Evolutionary conservation across 2,113 vertebrate genomes (phyloP), one percentile per base, ranked within the genome.

Genomic region (Heliornis fulica): DNA sequence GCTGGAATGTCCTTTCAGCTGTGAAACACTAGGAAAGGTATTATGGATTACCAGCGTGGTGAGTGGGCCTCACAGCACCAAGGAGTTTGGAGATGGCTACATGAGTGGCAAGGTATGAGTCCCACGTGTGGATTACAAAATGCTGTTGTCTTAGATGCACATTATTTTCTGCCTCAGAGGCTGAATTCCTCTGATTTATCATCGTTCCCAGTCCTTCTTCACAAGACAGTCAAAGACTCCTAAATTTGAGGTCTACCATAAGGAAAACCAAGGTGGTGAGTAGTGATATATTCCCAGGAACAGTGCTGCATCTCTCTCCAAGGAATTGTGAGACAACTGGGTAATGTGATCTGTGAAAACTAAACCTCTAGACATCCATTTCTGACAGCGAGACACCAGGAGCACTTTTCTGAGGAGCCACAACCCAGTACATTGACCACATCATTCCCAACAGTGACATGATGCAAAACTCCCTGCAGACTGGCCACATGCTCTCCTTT

Each of bases 21-120:
- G 46, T 64, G 48, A 76, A 92, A 87, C 3, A 10, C 29, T 3
- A 16, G 26, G 34, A 56, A 38, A 26, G 32, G 16, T 38, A 7
- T 23, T 51, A 78, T 66, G 22, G 43, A 34, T n/a, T 0, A 0
- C 66, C 38, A 78, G 0, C 4, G 2, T 3, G 8, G 31, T 63
- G 26, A 31, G 41, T 63, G 26, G n/a, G 41, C 29, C 50, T 31
- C 61, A 59, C 50, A 59, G 10, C 43, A n/a, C 1, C 0, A 13
- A 48, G 40, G 11, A 48, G 15, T 8, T 50, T 57, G 56, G 50
- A 87, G 63, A 40, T 25, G 64, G 7, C n/a, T 46, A 43, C 31
- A 23, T 13, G 11, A 14, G 9, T 16, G 38, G 31, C 40, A 71
- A 89, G 15, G 9, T 19, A 3, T 1, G 11, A 60, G 17, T 28